A percentile compares a stretch with the other conserved stretches of the same genome.
Conservation (phyloP, 2,797 vertebrate genomes). For the Halcyon chelicuti region DNA sequence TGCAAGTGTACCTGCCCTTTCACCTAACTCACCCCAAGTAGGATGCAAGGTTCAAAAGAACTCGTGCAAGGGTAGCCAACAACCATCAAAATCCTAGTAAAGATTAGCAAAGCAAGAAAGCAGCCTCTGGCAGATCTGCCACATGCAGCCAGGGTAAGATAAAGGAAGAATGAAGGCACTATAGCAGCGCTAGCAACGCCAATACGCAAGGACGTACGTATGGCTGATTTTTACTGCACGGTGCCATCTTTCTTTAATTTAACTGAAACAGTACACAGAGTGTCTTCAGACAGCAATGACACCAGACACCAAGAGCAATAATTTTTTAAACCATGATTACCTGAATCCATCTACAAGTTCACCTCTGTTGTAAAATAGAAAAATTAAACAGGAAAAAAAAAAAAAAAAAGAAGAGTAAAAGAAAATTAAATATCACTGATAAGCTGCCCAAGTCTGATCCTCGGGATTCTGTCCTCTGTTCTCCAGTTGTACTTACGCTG, state of each 20-base stretch:
- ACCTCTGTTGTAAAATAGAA: not conserved
- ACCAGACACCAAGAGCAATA: not conserved
- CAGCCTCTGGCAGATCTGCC: not conserved
- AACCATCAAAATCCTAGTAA: not conserved
- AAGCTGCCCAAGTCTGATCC: not conserved
- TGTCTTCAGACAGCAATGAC: not conserved
- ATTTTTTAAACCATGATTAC: not conserved
- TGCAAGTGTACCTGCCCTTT: not conserved
- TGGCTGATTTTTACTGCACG: not conserved
- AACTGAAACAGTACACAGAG: not conserved
- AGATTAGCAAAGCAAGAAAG: not conserved
- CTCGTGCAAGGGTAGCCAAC: not conserved
- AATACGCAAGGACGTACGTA: fast-evolving
- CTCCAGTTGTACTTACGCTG: no score
- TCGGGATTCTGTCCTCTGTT: not conserved
- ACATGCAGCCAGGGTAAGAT: no score
- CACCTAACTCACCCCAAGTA: not conserved
- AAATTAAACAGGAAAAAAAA: not conserved
- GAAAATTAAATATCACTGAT: no score
- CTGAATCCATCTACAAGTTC: not conserved
- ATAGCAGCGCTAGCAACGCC: not conserved
- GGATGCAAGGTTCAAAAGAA: not conserved
- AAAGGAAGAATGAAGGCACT: not conserved
- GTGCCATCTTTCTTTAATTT: not conserved
- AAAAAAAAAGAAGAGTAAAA: not conserved